Base-by-base conservation (phyloP, 2,888 invertebrate genomes). In the Caenorhabditis macrosperma region DNA sequence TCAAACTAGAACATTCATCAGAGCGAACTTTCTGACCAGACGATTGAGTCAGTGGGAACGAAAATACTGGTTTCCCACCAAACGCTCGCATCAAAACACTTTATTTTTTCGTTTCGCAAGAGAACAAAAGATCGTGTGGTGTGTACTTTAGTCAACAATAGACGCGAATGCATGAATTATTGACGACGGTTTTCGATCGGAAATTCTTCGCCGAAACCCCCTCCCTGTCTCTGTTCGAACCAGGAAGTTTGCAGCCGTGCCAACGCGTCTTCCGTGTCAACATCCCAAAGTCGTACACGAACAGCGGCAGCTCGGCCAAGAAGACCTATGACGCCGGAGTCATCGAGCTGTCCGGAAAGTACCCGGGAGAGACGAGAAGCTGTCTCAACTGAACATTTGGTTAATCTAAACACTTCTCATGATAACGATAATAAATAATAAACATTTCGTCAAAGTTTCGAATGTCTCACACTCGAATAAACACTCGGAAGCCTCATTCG, bases 181-280 rank as follows among this genome's bases (percentile, higher is more conserved):
- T n/a, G n/a, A n/a, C n/a, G n/a, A n/a, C n/a, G n/a, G n/a, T n/a
- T 33, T 33, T 33, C 33, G 33, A 20, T 48, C 10, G 4, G 48
- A 48, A 9, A 33, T 9, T 9, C 33, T n/a, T n/a, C n/a, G n/a
- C n/a, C n/a, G n/a, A n/a, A n/a, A n/a, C n/a, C n/a, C n/a, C n/a
- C n/a, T n/a, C n/a, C n/a, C n/a, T n/a, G n/a, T n/a, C n/a, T n/a
- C n/a, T n/a, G n/a, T n/a, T 33, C 33, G 6, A 33, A 33, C 10
- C 33, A 33, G 10, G 10, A 33, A 33, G 26, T 7, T 60, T 82
- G 22, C 68, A 85, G 85, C 84, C 84, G 28, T 84, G 85, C 69
- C 81, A 80, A 68, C 78, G 85, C n/a, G 79, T 83, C n/a, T 61
- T 82, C 48, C 81, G 84, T 24, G 75, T 85, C 78, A 80, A 82